These are phyloP conservation scores for Epinephelus cyanopodus DNA, from an alignment of 2,113 vertebrate genomes.

Conservation along the genomic window DNA sequence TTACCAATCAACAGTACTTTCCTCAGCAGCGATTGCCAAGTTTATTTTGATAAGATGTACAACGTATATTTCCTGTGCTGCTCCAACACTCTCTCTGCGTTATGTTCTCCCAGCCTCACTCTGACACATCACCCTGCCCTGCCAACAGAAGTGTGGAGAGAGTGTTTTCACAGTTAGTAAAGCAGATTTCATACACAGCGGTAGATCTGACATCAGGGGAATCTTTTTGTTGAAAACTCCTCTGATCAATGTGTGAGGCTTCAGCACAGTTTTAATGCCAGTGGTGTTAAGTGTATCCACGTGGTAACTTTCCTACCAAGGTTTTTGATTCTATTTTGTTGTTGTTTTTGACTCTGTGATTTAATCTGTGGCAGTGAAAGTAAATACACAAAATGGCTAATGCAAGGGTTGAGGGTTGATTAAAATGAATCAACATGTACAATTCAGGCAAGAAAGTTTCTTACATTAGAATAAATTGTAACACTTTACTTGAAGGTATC, in stretches of 20 bases:
- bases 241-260: conserved; percentile 16
- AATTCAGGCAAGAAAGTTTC: not conserved
- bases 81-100: conserved; percentile 19
- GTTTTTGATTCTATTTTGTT: not conserved
- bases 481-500: no score
- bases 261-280: conserved; percentile 2
- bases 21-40: not conserved
- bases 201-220: conserved; percentile 36
- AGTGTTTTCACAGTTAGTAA: conserved; percentile 50
- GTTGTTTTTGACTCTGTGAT: not conserved
- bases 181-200: conserved; percentile 44
- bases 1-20: conserved; percentile 19
- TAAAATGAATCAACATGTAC: not conserved
- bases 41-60: conserved; percentile 3
- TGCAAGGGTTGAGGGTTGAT: not conserved
- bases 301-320: not conserved
- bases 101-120: conserved; percentile 20
- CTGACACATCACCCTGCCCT: conserved; percentile 40
- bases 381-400: not conserved
- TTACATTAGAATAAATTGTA: not conserved
- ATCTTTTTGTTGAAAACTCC: conserved; percentile 20
- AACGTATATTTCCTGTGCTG: conserved; percentile 9
- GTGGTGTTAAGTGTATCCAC: conserved; percentile 13
- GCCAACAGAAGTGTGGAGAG: conserved; percentile 52
- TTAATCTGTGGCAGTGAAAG: not conserved